Conservation (phyloP, 2,113 vertebrate species). For the Catharus bicknelli region DNA sequence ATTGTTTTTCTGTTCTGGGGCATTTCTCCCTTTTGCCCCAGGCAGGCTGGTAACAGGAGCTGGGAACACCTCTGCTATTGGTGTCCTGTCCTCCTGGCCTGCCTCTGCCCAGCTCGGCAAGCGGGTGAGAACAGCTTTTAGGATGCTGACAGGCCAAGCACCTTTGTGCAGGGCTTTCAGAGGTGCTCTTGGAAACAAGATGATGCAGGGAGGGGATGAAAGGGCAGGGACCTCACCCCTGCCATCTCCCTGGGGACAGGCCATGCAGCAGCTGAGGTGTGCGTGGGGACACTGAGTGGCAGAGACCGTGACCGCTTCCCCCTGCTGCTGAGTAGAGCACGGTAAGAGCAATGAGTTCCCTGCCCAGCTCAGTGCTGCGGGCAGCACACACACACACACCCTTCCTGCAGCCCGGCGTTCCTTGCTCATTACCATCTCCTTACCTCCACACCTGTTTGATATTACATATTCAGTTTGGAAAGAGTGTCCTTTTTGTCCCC, state of each 20-base stretch:
- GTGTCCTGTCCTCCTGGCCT: background rate
- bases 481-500: slow-evolving; percentile 41
- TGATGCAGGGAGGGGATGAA: rapidly evolving
- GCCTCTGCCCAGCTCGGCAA: background rate
- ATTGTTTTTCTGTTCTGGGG: background rate
- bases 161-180: background rate
- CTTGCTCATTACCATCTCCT: slow-evolving; percentile 30
- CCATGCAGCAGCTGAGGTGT: rapidly evolving
- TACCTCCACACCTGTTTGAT: slow-evolving; percentile 61
- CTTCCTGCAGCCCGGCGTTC: background rate
- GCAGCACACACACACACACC: rapidly evolving
- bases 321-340: background rate
- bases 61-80: background rate
- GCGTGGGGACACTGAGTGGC: background rate
- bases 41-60: background rate
- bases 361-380: background rate
- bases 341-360: background rate
- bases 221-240: too few relatives aligned
- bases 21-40: background rate
- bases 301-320: rapidly evolving
- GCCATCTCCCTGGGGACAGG: rapidly evolving
- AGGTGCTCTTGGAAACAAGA: background rate
- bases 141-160: background rate
- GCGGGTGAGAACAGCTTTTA: background rate
- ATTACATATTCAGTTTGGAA: slow-evolving; percentile 49